Conservation (phyloP, 2,888 invertebrate species). For the Orchesellides sinensis region DNA sequence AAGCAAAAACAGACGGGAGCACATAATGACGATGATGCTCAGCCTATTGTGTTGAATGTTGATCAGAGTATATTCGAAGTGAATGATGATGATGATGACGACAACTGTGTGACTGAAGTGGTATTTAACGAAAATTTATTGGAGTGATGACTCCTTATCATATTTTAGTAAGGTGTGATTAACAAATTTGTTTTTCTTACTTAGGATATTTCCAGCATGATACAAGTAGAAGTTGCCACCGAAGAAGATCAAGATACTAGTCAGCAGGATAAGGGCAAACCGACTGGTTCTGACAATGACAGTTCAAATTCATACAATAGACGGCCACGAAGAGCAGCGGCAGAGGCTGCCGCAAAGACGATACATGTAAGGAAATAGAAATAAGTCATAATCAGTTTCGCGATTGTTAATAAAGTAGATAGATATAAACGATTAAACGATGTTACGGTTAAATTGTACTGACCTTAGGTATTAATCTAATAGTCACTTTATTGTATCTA, state of each 20-base stretch:
- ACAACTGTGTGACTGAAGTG: slow-evolving; percentile 36
- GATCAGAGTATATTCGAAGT: slow-evolving; percentile 35
- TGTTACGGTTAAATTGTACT: no score
- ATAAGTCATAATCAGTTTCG: neutral
- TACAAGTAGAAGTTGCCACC: slow-evolving; percentile 34
- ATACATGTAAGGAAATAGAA: slow-evolving; percentile 66
- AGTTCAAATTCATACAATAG: slow-evolving; percentile 1
- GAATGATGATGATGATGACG: slow-evolving; percentile 48
- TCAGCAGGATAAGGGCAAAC: neutral
- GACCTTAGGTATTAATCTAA: neutral
- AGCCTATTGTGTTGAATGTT: neutral
- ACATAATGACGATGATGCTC: slow-evolving; percentile 1
- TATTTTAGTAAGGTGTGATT: neutral
- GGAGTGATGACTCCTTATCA: neutral
- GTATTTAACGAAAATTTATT: slow-evolving; percentile 10
- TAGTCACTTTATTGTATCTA: neutral
- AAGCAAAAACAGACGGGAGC: slow-evolving; percentile 62
- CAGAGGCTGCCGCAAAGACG: slow-evolving; percentile 70
- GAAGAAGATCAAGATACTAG: neutral
- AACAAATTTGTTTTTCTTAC: neutral
- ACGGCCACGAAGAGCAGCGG: slow-evolving; percentile 71
- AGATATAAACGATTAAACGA: neutral
- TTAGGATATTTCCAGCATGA: slow-evolving; percentile 40
- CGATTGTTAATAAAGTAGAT: no score
- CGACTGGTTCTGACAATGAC: neutral